Evolutionary conservation across 92 coral and sea anemone genomes (phyloP), one percentile per base, ranked within the genome.

Genomic region (Epizoanthus ramosus): DNA sequence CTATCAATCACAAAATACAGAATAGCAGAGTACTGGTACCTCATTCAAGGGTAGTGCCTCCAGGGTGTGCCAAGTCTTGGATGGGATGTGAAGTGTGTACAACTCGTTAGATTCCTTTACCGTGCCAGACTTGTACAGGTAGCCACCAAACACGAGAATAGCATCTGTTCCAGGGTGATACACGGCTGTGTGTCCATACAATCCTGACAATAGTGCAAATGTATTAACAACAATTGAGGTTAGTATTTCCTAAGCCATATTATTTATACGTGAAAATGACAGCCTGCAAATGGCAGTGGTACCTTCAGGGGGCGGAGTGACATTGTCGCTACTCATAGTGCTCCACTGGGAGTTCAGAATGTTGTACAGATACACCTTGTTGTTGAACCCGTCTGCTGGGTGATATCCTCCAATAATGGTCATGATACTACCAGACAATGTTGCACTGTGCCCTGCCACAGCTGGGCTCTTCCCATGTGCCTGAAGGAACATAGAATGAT

Each of bases 101-200:
- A 96, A 60, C 19, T 87, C 94, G 68, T 79, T 79, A 0, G 98
- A 92, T 13, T 87, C 86, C 19, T 57, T 60, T 13, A 90, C 97
- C 1, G 53, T 17, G 56, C 88, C 86, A 41, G 81, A 64, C 74
- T 87, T 88, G 61, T 76, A 90, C 64, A 86, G 90, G 33, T 92
- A 88, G 47, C 97, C 97, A 19, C 99, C 99, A 73, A 96, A 96
- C 69, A 94, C 94, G 35, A 96, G 86, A 50, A 96, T 88, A 21
- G 93, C 22, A n/a, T 83, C 37, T 37, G 89, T 88, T 41, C 83
- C n/a, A 17, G 89, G 63, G 64, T 96, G 93, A 66, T 87, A 76
- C 68, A 96, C 97, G 0, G 98, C 88, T 43, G 94, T 88, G 72
- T 96, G 99, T 64, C 98, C 99, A 89, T 91, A 96, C 17, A 93